Evolutionary conservation across 2,888 invertebrate genomes (phyloP), one percentile per base, ranked within the genome.

Genomic region (Drosophila hamatofila): DNA sequence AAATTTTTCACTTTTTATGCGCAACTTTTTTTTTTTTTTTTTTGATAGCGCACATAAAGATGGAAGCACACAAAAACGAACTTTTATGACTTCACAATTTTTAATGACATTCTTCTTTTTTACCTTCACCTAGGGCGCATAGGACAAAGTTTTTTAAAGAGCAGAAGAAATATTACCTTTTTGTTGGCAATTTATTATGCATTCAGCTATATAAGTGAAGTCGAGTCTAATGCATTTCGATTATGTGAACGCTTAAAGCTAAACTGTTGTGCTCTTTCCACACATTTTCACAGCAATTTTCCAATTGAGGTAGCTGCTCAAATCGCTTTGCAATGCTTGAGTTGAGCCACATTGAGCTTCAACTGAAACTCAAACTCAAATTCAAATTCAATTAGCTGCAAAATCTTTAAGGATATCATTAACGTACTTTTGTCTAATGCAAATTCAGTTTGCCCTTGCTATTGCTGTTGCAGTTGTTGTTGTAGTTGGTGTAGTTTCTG

Each of bases 371-470:
- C 14, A 3, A 21, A 3, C 0, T 35, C n/a, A 25, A 51, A 21
- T 37, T 67, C 16, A 7, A 55, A 63, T 77, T 75, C 77, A 80
- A 76, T 77, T 77, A 76, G 60, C 57, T 49, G 12, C 18, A 39
- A 46, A 46, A 59, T 61, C 70, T 61, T 61, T 49, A 62, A 69
- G 64, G 55, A 60, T 39, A 54, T 54, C 56, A 62, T 42, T 16
- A 21, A 39, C 18, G 37, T 55, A 37, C 46, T 64, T 48, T 71
- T 42, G 52, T 33, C 39, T 49, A 59, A 60, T 63, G 77, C 37
- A 56, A 62, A 65, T 69, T 39, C 30, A n/a, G 41, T 9, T 48
- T 11, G 42, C 33, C 49, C 55, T 52, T 52, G 58, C 23, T 71
- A 51, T 35, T 41, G 42, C 55, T 59, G 16, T 35, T 48, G 77